phyloP scores from a whole-genome alignment of 2,113 vertebrate species.

The Heptranchias perlo region DNA sequence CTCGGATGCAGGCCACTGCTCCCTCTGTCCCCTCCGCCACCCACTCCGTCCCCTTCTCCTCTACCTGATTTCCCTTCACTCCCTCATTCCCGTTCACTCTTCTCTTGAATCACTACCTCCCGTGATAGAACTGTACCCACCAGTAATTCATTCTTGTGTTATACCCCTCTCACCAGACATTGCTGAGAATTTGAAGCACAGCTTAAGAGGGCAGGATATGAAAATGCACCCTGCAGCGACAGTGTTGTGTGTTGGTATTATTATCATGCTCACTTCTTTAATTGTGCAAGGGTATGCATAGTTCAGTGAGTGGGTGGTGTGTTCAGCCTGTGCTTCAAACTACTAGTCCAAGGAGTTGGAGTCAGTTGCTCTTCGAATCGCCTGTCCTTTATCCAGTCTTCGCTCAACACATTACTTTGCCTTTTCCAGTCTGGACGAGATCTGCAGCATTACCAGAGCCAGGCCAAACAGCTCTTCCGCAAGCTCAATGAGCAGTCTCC shows the following conservation, averaged over 20 bases:
- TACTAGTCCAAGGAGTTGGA: background rate
- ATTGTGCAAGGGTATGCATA: background rate
- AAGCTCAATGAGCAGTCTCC: conserved; percentile 96
- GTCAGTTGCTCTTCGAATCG: background rate
- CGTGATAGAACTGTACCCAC: background rate
- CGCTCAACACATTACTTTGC: background rate
- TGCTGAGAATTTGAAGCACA: background rate
- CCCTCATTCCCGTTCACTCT: background rate
- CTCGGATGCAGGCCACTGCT: no score
- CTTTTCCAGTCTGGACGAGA: conserved; percentile 80
- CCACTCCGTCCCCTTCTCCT: background rate
- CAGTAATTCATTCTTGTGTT: background rate
- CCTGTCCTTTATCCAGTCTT: background rate
- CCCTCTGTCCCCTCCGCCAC: no score
- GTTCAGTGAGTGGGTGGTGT: background rate
- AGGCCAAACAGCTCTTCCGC: conserved; percentile 93
- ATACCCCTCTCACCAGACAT: background rate
- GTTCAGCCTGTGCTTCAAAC: conserved; percentile 30
- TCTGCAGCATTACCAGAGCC: conserved; percentile 94
- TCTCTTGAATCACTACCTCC: background rate
- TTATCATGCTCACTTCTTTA: background rate
- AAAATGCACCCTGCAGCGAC: background rate
- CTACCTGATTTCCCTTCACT: background rate
- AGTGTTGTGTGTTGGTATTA: no score
- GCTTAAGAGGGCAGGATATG: background rate